Percentiles rank a stretch among this genome's conserved stretches.
phyloP scores from a whole-genome alignment of 2,113 vertebrate genomes.

The Pycnonotus jocosus region DNA sequence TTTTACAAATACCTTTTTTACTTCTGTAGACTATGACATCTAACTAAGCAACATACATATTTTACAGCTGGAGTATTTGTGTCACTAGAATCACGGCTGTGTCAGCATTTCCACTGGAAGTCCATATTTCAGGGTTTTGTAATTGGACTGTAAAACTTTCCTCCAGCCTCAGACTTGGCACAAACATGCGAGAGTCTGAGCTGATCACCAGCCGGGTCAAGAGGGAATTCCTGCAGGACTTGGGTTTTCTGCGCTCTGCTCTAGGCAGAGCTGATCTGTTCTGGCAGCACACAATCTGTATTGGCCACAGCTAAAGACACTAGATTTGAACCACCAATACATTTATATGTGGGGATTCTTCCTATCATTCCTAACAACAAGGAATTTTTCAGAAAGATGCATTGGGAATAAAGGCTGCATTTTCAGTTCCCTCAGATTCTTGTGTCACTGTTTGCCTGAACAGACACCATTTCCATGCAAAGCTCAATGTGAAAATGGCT shows the following conservation, averaged over 20 bases:
- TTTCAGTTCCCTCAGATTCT: background rate
- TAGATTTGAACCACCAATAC: background rate
- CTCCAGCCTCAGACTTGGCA: conserved; percentile 63
- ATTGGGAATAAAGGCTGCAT: background rate
- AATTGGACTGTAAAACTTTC: conserved; percentile 65
- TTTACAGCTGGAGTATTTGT: conserved; percentile 64
- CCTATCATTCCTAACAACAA: background rate
- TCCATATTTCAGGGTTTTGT: conserved; percentile 57
- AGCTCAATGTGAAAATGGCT: background rate
- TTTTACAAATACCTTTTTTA: conserved; percentile 38
- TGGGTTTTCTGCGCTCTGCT: background rate
- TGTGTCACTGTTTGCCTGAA: background rate
- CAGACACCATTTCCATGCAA: background rate
- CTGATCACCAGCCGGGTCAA: conserved; percentile 36
- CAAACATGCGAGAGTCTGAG: background rate
- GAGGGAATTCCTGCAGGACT: conserved; percentile 15
- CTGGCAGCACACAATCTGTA: too few relatives aligned
- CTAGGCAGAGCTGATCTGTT: too few relatives aligned
- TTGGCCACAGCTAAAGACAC: background rate
- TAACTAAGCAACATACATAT: conserved; percentile 48
- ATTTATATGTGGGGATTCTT: background rate
- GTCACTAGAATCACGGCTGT: conserved; percentile 28
- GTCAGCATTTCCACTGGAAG: conserved; percentile 70
- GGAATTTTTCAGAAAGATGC: background rate
- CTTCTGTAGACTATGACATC: conserved; percentile 11